Base-by-base conservation (phyloP, 2,113 vertebrate genomes). In the Seriola aureovittata region DNA sequence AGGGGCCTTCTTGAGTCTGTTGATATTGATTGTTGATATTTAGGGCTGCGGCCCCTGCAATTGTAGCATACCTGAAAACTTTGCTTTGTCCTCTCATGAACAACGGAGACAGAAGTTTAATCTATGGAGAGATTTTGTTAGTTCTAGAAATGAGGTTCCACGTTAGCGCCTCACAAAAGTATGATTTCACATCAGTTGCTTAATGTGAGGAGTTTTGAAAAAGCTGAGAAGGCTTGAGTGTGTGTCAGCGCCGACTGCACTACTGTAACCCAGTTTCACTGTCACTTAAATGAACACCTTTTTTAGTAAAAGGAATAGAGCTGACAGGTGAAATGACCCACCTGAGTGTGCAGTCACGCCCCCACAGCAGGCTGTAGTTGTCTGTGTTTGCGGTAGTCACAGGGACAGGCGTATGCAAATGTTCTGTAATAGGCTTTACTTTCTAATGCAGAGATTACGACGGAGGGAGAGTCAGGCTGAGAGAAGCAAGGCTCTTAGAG, bases 391-490 rank as follows among this genome's bases (percentile, higher is more conserved):
- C 59, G 25, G 34, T 1, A n/a, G 46, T 65, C 62, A 48, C 54
- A 17, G 42, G 55, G 57, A 23, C 29, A 25, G n/a, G 44, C 63
- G 16, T 69, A 83, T 77, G 88, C 50, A 71, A 63, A 87, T 80
- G 55, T 69, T 58, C 50, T 52, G 29, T 90, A 89, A 90, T 88
- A 80, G 79, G 91, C 71, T 89, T 87, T 84, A 64, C 59, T 62
- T 46, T 75, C 63, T 78, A 78, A 77, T 8, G 13, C 71, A 72
- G 75, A 69, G 87, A 89, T 90, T 90, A 88, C 82, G 83, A 81
- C 57, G 25, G 25, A 29, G 57, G 21, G 54, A 57, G 55, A 60
- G 75, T 23, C 44, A 58, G 66, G 75, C 7, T 66, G 60, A 71
- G 69, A 75, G 48, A 73, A 55, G 68, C 52, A 71, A 64, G n/a